phyloP scores from a whole-genome alignment of 2,888 invertebrate species.

The Napeogenes inachia region DNA sequence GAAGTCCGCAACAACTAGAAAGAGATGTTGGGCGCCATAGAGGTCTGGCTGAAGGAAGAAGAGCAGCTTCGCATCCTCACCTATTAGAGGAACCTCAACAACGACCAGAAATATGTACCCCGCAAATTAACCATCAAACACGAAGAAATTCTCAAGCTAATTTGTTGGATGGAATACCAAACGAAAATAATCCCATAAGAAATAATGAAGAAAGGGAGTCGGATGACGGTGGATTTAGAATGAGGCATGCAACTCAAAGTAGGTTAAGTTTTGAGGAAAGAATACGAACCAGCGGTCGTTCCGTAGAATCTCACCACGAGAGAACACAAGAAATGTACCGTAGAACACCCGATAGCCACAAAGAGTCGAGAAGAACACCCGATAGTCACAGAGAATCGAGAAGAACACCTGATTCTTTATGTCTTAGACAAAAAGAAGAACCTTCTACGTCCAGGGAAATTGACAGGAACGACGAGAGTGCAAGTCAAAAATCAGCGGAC shows the following conservation, averaged over 20 bases:
- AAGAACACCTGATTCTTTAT: conserved; percentile 59
- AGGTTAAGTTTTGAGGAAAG: conserved; percentile 66
- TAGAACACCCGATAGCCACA: conserved; percentile 60
- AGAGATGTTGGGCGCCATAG: conserved; percentile 77
- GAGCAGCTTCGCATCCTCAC: conserved; percentile 83
- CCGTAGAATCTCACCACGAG: conserved; percentile 54
- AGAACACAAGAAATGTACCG: conserved; percentile 56
- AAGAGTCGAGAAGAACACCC: conserved; percentile 52
- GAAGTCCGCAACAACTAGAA: conserved; percentile 81
- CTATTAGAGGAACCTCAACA: conserved; percentile 72
- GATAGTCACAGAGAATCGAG: conserved; percentile 50
- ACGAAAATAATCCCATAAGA: conserved; percentile 48
- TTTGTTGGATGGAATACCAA: conserved; percentile 69
- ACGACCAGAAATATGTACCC: conserved; percentile 55
- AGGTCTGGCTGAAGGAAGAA: conserved; percentile 74
- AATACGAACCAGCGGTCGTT: conserved; percentile 67
- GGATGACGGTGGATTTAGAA: conserved; percentile 79
- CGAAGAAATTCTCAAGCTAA: conserved; percentile 80
- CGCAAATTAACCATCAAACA: conserved; percentile 61
- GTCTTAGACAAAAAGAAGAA: conserved; percentile 58
- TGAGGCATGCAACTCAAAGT: conserved; percentile 60
- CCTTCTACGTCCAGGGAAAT: conserved; percentile 43
- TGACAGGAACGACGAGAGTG: conserved; percentile 63
- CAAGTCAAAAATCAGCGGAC: conserved; percentile 72
- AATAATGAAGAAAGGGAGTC: conserved; percentile 73